phyloP scores from a whole-genome alignment of 1,140 invertebrate genomes.

The Heliconius melpomene region DNA sequence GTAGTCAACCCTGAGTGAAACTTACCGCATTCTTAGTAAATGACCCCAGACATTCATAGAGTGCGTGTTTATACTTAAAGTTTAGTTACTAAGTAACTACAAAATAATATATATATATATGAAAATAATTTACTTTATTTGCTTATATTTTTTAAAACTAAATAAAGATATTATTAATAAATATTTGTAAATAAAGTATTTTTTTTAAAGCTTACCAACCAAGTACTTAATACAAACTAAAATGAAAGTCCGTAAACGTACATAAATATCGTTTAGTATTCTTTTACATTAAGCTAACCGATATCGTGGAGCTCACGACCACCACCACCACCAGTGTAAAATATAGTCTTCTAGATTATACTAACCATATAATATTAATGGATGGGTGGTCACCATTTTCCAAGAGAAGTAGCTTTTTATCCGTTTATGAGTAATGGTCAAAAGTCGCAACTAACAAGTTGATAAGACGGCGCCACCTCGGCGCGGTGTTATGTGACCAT shows the following conservation, averaged over 20 bases:
- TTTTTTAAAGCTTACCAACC: no score
- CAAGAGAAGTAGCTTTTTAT: conserved; percentile 15
- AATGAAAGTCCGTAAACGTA: neutral
- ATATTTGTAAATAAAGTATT: no score
- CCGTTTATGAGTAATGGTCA: conserved; percentile 28
- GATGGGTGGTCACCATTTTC: conserved; percentile 11
- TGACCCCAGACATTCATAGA: neutral
- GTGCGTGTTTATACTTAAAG: neutral
- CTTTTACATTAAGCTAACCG: neutral
- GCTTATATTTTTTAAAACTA: no score
- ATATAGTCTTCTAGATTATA: neutral
- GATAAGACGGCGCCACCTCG: conserved; percentile 37
- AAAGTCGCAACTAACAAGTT: conserved; percentile 23
- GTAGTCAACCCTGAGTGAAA: conserved; percentile 3
- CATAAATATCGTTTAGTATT: neutral
- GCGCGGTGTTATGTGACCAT: conserved; percentile 26
- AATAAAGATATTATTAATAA: no score
- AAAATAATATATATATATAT: no score
- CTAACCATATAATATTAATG: conserved; percentile 2
- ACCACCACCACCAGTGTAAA: neutral
- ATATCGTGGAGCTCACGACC: neutral
- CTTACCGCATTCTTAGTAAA: conserved; percentile 7
- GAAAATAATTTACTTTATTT: no score
- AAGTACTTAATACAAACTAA: neutral
- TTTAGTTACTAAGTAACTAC: no score